Evolutionary conservation across 2,797 vertebrate genomes (phyloP).

Genomic region (Sandelia bainsii): DNA sequence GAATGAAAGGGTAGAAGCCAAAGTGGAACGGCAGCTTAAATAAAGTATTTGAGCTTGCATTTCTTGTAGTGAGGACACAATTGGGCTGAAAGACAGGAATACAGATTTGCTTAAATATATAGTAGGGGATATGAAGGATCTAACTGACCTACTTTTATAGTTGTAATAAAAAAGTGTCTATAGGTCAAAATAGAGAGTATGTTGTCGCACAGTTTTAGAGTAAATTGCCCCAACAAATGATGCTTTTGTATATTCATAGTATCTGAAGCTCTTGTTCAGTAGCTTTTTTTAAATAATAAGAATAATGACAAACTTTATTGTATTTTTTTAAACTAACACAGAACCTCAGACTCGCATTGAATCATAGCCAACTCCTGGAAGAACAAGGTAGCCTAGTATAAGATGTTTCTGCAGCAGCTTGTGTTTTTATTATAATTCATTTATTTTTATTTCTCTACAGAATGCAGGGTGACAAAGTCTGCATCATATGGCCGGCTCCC

Average conservation of each 20-base stretch:
- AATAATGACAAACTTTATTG: neutral
- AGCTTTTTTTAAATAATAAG: too few species aligned
- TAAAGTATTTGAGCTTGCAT: too few species aligned
- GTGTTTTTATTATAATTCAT: neutral
- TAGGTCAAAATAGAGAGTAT: neutral
- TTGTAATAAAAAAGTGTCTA: neutral
- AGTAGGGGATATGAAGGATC: neutral
- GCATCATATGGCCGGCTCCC: conserved; percentile 96
- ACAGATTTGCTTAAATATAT: conserved; percentile 8
- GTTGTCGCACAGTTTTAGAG: neutral
- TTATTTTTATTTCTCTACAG: conserved; percentile 77
- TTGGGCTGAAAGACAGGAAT: neutral
- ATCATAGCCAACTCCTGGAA: neutral
- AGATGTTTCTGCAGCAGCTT: neutral
- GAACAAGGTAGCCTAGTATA: neutral
- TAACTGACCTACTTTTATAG: conserved; percentile 13
- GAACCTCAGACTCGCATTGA: neutral
- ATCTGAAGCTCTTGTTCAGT: neutral
- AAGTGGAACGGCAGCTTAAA: too few species aligned
- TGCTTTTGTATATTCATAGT: neutral
- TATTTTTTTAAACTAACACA: neutral
- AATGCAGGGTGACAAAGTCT: conserved; percentile 96
- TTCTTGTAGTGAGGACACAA: too few species aligned
- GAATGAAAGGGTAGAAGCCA: too few species aligned
- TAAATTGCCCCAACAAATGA: neutral